Evolutionary conservation across 1,140 invertebrate genomes (phyloP), one percentile per base, ranked within the genome.

Genomic region (Drosophila santomea): DNA sequence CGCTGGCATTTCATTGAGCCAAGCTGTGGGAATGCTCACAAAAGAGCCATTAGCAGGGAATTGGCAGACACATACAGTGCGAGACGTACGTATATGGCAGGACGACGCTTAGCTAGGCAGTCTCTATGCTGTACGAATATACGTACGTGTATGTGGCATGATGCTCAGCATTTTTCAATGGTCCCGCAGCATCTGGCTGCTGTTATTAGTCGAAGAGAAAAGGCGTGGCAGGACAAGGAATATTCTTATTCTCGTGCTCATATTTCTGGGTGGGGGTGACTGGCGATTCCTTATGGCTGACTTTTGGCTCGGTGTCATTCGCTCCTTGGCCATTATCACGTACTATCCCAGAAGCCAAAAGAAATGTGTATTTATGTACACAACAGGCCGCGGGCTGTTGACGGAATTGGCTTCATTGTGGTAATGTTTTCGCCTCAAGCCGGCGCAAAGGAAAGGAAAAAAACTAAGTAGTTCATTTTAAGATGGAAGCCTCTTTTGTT

Each of bases 1-100:
- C 43, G 56, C 50, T 76, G 79, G 83, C 77, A 83, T 79, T 88
- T 63, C 54, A 78, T 78, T 66, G 74, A 84, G 68, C 39, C 60
- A 78, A 74, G 66, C 64, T 84, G 84, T 77, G 68, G 64, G 62
- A 80, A 82, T 80, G 69, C 77, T 80, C 84, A 89, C 84, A 89
- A 89, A 89, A 89, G 84, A 84, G 62, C 85, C 84, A 89, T 89
- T 89, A 89, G 84, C 80, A 84, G 84, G 58, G 76, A 89, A 89
- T 88, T 88, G 81, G 76, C 60, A 80, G 67, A 77, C 79, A 78
- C 62, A 35, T 35, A 86, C 41, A 72, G 57, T 38, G 15, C 48
- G 12, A 48, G 11, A 8, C 55, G 36, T 39, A 60, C n/a, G 23
- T 14, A 59, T n/a, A 41, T 20, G 17, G 14, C 20, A 50, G 45